These are phyloP conservation scores for Calameuta pallipes DNA, from an alignment of 2,888 invertebrate species.

Conservation along the genomic window DNA sequence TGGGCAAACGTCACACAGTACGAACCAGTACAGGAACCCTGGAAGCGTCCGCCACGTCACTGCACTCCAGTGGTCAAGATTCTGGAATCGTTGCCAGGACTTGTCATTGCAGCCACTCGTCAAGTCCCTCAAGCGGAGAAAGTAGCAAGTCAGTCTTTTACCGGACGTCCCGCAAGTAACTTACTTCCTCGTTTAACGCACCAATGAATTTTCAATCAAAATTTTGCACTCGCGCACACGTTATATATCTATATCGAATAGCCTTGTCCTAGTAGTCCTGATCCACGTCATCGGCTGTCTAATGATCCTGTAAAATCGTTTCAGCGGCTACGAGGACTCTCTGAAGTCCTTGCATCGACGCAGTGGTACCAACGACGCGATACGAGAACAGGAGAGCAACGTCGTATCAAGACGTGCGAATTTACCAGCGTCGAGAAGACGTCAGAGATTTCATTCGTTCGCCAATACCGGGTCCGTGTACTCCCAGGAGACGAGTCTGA, in stretches of 20 bases:
- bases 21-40: constrained; percentile 61
- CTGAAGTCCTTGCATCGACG: constrained; percentile 75
- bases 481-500: constrained; percentile 47
- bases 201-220: background rate
- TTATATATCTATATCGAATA: background rate
- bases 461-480: constrained; percentile 55
- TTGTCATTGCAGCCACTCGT: constrained; percentile 77
- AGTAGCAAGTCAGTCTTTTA: constrained; percentile 75
- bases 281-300: background rate
- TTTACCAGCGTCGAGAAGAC: constrained; percentile 54
- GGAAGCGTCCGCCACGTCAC: constrained; percentile 82
- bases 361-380: constrained; percentile 49
- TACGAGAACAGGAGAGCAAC: constrained; percentile 43
- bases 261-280: background rate
- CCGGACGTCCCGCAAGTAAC: constrained; percentile 26
- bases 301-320: constrained; percentile 15
- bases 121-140: constrained; percentile 75
- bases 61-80: constrained; percentile 86
- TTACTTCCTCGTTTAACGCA: constrained; percentile 7
- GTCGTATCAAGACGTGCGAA: constrained; percentile 52
- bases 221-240: background rate
- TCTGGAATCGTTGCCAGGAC: constrained; percentile 76
- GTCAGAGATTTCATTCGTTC: constrained; percentile 55
- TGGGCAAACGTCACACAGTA: constrained; percentile 22
- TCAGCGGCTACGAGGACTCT: constrained; percentile 84